Evolutionary conservation across 2,113 vertebrate species (phyloP).

Genomic region (Steatornis caripensis): DNA sequence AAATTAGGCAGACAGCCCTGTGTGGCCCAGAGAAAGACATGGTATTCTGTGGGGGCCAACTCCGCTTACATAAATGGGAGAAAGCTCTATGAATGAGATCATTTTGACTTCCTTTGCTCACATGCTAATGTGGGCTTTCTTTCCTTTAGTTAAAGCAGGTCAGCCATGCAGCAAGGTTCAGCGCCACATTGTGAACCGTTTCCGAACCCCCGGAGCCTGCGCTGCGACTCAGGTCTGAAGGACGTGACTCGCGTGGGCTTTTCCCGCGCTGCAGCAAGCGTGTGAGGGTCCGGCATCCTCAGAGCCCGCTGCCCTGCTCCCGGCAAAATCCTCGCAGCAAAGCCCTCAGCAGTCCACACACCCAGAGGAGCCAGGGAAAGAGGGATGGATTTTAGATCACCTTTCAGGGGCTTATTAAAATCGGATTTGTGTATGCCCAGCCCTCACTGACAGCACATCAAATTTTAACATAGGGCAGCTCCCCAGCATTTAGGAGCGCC

Average conservation of each 20-base stretch:
- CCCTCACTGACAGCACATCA: neutral
- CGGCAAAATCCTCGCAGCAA: neutral
- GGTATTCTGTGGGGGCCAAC: neutral
- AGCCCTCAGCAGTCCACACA: rapidly evolving
- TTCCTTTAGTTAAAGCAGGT: constrained; percentile 53
- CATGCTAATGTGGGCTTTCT: constrained; percentile 34
- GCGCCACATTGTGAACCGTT: neutral
- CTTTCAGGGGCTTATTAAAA: neutral
- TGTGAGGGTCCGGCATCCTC: neutral
- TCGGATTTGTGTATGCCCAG: neutral
- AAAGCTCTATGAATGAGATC: constrained; percentile 65
- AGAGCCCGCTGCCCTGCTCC: neutral
- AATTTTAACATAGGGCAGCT: neutral
- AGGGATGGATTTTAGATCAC: neutral
- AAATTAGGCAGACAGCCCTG: constrained; percentile 58
- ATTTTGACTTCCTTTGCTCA: constrained; percentile 66
- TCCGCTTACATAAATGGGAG: constrained; percentile 16
- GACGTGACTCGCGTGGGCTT: neutral
- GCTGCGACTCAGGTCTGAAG: neutral
- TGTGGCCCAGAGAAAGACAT: constrained; percentile 48
- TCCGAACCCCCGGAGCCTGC: neutral
- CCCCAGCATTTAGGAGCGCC: neutral
- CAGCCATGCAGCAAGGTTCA: constrained; percentile 44
- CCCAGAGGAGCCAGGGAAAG: neutral
- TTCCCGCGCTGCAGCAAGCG: neutral